Base-by-base conservation (phyloP, 2,888 invertebrate genomes). In the Trichopoda pennipes region DNA sequence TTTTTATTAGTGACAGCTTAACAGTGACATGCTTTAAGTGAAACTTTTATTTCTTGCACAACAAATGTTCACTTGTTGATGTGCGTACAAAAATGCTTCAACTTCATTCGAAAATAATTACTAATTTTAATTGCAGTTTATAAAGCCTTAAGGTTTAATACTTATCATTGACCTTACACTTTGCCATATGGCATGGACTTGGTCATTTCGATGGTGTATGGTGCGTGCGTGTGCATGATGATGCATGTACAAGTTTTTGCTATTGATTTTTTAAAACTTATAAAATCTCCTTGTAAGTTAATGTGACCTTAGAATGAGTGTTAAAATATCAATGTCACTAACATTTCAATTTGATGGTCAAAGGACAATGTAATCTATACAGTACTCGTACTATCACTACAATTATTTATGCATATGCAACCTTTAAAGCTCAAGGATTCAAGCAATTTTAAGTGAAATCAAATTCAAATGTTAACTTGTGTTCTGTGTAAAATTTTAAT, bases 341-440 rank as follows among this genome's bases (percentile, higher is more conserved):
- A 56, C 73, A 61, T 73, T 77, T 19, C 35, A 72, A 17, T 42
- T 56, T 73, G 68, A 81, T 56, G 81, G 77, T 58, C 51, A 72
- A 58, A 68, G 42, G 68, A 73, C 44, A 80, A 58, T 51, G 38
- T 58, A 56, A 58, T 58, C 12, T n/a, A 58, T 47, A 47, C 10
- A 49, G 8, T 17, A n/a, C 23, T n/a, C n/a, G n/a, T n/a, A 42
- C n/a, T 12, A 38, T n/a, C 2, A 10, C 16, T 1, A n/a, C 42
- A 17, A 10, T 23, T 9, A 44, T 61, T 23, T 66, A 32, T 44
- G n/a, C 51, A 51, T 14, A 21, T 6, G 23, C 28, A 55, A 32
- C 14, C 28, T 42, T 44, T 28, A 28, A 56, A 64, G 17, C 55
- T 63, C 44, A 55, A 63, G 73, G 64, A 42, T 56, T 58, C 16